Conservation (phyloP, 2,797 vertebrate species). For the Lindbergichthys nudifrons region DNA sequence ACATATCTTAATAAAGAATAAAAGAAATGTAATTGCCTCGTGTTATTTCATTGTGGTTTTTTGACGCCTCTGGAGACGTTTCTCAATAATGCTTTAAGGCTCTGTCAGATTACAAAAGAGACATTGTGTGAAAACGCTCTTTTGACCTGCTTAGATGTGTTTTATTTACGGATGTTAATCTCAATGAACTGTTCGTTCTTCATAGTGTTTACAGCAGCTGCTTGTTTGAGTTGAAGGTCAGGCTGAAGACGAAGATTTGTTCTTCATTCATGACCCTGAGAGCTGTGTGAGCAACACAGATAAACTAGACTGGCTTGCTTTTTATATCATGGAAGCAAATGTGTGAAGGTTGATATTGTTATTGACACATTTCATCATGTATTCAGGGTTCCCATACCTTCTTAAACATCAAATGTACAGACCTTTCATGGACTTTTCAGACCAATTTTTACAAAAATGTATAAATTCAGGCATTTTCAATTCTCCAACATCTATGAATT, state of each 20-base stretch:
- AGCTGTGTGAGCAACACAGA: slow-evolving; percentile 1
- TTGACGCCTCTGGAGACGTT: slow-evolving; percentile 44
- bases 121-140: not conserved
- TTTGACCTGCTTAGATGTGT: slow-evolving; percentile 29
- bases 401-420: too few relatives aligned
- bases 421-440: too few relatives aligned
- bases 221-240: slow-evolving; percentile 12
- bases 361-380: not conserved
- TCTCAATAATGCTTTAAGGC: slow-evolving; percentile 37
- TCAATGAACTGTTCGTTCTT: slow-evolving; percentile 40
- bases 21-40: slow-evolving; percentile 30
- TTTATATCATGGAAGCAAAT: not conserved
- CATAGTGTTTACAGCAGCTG: slow-evolving; percentile 17
- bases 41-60: slow-evolving; percentile 45
- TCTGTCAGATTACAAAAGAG: slow-evolving; percentile 22
- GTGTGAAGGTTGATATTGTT: not conserved
- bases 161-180: slow-evolving; percentile 31
- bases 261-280: not conserved
- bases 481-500: too few relatives aligned
- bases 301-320: slow-evolving; percentile 10
- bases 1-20: slow-evolving; percentile 30
- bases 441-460: too few relatives aligned
- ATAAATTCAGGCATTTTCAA: too few relatives aligned
- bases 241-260: slow-evolving; percentile 3
- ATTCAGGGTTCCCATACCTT: too few relatives aligned